Evolutionary conservation across 1,140 invertebrate species (phyloP).

Genomic region (Mamestra configurata): DNA sequence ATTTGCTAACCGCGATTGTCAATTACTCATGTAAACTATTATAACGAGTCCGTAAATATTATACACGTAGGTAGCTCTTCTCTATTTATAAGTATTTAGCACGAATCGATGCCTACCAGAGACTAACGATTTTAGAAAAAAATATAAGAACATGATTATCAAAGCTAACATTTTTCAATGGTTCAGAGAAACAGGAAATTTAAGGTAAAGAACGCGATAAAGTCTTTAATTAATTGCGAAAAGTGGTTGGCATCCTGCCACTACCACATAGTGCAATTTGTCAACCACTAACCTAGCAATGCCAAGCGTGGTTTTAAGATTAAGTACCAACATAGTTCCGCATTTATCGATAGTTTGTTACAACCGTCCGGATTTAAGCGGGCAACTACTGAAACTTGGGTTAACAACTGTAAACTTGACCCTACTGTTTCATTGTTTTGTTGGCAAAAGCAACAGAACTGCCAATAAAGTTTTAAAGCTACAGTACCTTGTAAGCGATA

Average conservation of each 20-base stretch:
- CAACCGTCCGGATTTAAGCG: not conserved
- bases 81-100: slow-evolving; percentile 11
- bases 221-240: not conserved
- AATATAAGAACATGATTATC: no score
- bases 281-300: slow-evolving; percentile 5
- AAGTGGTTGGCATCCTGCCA: slow-evolving; percentile 9
- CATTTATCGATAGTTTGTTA: slow-evolving; percentile 12
- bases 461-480: no score
- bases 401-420: no score
- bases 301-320: slow-evolving; percentile 23
- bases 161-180: not conserved
- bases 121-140: no score
- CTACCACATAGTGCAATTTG: slow-evolving; percentile 17
- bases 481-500: not conserved
- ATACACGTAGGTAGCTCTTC: not conserved
- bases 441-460: no score
- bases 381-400: not conserved
- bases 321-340: not conserved
- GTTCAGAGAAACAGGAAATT: no score
- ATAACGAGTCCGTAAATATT: slow-evolving; percentile 30
- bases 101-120: not conserved
- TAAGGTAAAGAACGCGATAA: not conserved
- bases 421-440: no score
- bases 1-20: slow-evolving; percentile 58
- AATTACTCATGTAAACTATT: slow-evolving; percentile 58